Evolutionary conservation across 2,113 vertebrate species (phyloP).

Genomic region (human (Homo sapiens)): DNA sequence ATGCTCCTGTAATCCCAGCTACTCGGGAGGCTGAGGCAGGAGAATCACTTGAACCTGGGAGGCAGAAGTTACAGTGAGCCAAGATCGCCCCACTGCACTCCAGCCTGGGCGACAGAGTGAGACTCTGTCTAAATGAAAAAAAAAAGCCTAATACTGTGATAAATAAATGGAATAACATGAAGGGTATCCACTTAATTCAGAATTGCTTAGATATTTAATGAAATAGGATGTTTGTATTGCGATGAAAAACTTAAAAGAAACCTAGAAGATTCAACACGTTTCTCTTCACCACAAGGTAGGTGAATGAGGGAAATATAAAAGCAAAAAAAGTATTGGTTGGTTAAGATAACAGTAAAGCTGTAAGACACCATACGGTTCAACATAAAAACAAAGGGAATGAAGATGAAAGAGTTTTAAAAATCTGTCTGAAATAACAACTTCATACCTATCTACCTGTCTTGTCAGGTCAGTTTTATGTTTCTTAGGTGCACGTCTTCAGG

Average conservation of each 20-base stretch:
- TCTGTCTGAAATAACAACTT: neutral
- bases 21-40: too few species aligned
- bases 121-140: too few species aligned
- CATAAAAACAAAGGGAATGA: neutral
- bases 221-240: neutral
- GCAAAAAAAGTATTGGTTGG: neutral
- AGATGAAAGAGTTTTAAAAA: neutral
- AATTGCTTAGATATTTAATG: neutral
- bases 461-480: neutral
- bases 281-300: neutral
- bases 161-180: neutral
- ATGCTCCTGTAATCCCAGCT: too few species aligned
- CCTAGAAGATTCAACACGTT: neutral
- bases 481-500: neutral
- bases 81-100: fast-evolving
- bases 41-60: too few species aligned
- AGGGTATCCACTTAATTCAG: neutral
- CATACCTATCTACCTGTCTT: neutral
- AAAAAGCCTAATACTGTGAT: neutral
- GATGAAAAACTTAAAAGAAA: neutral
- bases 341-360: neutral
- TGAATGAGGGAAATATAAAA: neutral
- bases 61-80: too few species aligned
- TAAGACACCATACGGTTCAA: neutral
- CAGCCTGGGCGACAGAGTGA: too few species aligned